phyloP scores from a whole-genome alignment of 2,797 vertebrate genomes.

The Phalanger gymnotis region DNA sequence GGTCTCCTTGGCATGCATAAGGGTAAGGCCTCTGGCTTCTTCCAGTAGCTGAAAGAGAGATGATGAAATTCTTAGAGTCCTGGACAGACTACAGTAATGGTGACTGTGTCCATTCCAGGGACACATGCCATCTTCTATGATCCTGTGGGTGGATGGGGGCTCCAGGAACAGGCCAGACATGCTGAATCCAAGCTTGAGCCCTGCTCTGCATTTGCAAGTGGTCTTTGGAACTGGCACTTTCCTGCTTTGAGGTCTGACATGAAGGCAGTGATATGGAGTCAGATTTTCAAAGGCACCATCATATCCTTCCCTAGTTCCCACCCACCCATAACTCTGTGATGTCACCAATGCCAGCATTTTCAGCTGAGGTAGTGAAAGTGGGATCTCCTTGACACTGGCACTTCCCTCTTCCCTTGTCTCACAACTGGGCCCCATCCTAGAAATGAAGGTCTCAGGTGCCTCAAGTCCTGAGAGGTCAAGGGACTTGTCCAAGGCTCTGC shows the following conservation, averaged over 20 bases:
- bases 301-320: fast-evolving
- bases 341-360: not conserved
- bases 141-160: not conserved
- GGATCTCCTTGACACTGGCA: not conserved
- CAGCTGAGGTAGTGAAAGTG: fast-evolving
- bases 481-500: not conserved
- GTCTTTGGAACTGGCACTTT: not conserved
- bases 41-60: not conserved
- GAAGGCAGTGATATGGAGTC: not conserved
- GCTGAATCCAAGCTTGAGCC: not conserved
- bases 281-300: not conserved
- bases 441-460: not conserved
- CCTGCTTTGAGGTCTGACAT: not conserved
- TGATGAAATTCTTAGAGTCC: not conserved
- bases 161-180: not conserved
- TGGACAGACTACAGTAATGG: fast-evolving
- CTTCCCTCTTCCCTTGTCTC: not conserved
- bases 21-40: not conserved
- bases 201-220: not conserved
- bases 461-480: not conserved
- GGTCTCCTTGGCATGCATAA: not conserved
- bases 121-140: fast-evolving
- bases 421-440: not conserved
- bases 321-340: fast-evolving
- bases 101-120: not conserved